Percentiles rank a stretch among this genome's conserved stretches.
These are phyloP conservation scores for Isurus oxyrinchus DNA, from an alignment of 2,113 vertebrate species.

Conservation along the genomic window DNA sequence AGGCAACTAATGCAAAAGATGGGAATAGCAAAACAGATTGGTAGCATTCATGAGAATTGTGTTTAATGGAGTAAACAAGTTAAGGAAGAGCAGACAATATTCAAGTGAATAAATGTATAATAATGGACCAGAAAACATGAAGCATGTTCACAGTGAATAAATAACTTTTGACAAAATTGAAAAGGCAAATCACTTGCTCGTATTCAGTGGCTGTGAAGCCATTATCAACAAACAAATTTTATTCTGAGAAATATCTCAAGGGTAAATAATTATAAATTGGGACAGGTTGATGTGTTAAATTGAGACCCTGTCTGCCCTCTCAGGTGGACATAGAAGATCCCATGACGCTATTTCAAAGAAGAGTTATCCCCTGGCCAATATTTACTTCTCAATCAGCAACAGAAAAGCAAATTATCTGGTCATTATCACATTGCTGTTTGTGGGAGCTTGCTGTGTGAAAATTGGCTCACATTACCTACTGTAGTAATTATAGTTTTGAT, in stretches of 20 bases:
- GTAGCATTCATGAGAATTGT: background rate
- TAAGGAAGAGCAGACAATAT: background rate
- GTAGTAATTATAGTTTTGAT: no score
- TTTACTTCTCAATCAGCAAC: background rate
- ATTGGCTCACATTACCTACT: background rate
- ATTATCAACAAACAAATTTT: background rate
- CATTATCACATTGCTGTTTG: background rate
- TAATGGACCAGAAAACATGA: background rate
- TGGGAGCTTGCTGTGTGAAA: background rate
- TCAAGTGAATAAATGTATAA: constrained; percentile 3
- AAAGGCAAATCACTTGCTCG: background rate
- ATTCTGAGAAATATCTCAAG: background rate
- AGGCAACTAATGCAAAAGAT: constrained; percentile 8
- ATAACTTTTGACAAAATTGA: background rate
- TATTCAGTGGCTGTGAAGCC: background rate
- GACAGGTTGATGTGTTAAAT: background rate
- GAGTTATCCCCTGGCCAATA: background rate
- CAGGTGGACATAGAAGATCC: background rate
- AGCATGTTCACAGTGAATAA: background rate
- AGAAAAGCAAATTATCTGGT: background rate
- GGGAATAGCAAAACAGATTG: background rate
- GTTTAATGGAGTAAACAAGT: background rate
- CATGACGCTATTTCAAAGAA: background rate
- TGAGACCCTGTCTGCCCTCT: background rate
- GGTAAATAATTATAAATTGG: background rate